phyloP scores from a whole-genome alignment of 2,888 invertebrate species.

The Zygaena filipendulae region DNA sequence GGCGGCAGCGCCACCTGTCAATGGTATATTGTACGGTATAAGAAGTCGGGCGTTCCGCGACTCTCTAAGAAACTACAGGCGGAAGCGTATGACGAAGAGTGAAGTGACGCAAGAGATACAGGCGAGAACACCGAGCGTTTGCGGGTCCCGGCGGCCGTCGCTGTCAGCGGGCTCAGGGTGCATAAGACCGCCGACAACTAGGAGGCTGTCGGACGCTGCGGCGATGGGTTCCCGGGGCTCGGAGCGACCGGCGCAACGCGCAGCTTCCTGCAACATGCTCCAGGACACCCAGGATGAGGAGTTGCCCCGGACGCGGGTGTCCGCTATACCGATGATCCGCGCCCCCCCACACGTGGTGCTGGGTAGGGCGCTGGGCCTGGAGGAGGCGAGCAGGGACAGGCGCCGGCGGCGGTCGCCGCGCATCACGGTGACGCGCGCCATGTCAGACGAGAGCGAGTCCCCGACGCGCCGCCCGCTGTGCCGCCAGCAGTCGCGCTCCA shows the following conservation, averaged over 20 bases:
- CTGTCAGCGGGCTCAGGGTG: constrained; percentile 68
- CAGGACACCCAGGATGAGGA: constrained; percentile 70
- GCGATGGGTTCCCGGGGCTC: constrained; percentile 49
- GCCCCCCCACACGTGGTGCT: constrained; percentile 71
- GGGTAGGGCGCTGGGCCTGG: constrained; percentile 69
- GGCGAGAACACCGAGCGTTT: constrained; percentile 81
- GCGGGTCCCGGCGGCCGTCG: constrained; percentile 79
- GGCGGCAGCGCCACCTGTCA: constrained; percentile 77
- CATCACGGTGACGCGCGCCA: constrained; percentile 78
- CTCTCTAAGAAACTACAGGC: constrained; percentile 80
- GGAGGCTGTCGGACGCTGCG: constrained; percentile 53
- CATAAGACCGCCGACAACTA: constrained; percentile 49
- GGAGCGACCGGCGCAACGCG: constrained; percentile 65
- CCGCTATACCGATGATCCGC: constrained; percentile 57
- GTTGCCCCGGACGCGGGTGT: constrained; percentile 32
- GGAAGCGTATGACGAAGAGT: constrained; percentile 81
- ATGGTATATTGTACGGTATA: constrained; percentile 82
- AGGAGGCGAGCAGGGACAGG: constrained; percentile 39
- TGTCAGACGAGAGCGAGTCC: constrained; percentile 77
- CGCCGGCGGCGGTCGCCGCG: constrained; percentile 70
- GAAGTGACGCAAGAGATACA: constrained; percentile 85
- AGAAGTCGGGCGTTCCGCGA: constrained; percentile 77
- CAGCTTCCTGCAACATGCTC: constrained; percentile 76
- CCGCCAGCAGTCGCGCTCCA: constrained; percentile 58
- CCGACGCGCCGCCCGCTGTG: constrained; percentile 59